Evolutionary conservation across 2,797 vertebrate species (phyloP), one percentile per base, ranked within the genome.

Genomic region (Synanceia verrucosa): DNA sequence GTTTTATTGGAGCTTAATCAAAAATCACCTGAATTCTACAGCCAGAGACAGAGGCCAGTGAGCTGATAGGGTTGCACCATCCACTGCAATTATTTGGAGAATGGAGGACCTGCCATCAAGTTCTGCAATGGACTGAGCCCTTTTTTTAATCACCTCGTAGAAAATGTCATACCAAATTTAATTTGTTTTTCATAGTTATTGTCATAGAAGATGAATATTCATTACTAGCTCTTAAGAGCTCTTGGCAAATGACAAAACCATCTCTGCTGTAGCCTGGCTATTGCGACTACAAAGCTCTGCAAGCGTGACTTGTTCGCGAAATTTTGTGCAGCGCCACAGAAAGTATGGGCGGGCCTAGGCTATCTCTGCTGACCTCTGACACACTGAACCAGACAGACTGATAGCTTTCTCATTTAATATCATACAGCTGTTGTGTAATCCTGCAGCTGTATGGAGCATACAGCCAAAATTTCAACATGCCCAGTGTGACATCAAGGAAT

Each of bases 291-390:
- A n/a, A n/a, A n/a, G n/a, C n/a, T n/a, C n/a, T n/a, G n/a, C n/a
- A n/a, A n/a, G n/a, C n/a, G n/a, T n/a, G n/a, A n/a, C n/a, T n/a
- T n/a, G n/a, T n/a, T n/a, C n/a, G n/a, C n/a, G n/a, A n/a, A n/a
- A n/a, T n/a, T n/a, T n/a, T n/a, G n/a, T n/a, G n/a, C n/a, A n/a
- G n/a, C n/a, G n/a, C n/a, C n/a, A n/a, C n/a, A n/a, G n/a, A n/a
- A n/a, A n/a, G n/a, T n/a, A n/a, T n/a, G n/a, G n/a, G n/a, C n/a
- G n/a, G n/a, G n/a, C n/a, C n/a, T n/a, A n/a, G n/a, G n/a, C n/a
- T n/a, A 33, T 51, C 16, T 31, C 13, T 46, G 26, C 39, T 68
- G 52, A 71, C 6, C 21, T 67, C 39, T 79, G 34, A 37, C 58
- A 41, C 52, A 53, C 12, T 56, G 28, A 68, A 21, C 12, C 31